Evolutionary conservation across 2,888 invertebrate species (phyloP).

Genomic region (Carabus problematicus): DNA sequence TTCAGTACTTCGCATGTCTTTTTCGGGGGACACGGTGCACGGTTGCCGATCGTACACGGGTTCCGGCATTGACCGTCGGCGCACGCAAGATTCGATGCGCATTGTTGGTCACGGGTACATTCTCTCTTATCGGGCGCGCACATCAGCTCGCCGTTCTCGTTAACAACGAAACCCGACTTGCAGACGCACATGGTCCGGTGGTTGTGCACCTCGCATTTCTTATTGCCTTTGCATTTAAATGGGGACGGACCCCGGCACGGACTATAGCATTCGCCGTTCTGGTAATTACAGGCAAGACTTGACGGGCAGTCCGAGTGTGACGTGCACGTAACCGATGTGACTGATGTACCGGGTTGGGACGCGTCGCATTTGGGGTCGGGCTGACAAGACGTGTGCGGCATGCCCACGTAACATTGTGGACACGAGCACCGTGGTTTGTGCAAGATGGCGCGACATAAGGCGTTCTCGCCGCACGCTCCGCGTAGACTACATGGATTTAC

Average conservation of each 20-base stretch:
- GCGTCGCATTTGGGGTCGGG: conserved; percentile 81
- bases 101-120: conserved; percentile 82
- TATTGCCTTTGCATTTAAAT: conserved; percentile 76
- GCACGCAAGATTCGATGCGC: conserved; percentile 86
- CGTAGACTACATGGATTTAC: conserved; percentile 89
- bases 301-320: conserved; percentile 76
- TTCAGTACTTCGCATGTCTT: conserved; percentile 89
- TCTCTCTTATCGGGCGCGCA: conserved; percentile 82
- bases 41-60: conserved; percentile 75
- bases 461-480: conserved; percentile 88
- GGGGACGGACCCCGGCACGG: conserved; percentile 75
- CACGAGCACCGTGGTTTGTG: conserved; percentile 89
- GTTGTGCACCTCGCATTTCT: conserved; percentile 86
- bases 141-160: conserved; percentile 84
- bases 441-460: conserved; percentile 83
- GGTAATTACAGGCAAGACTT: conserved; percentile 74
- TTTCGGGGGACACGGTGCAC: conserved; percentile 77
- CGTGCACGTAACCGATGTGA: conserved; percentile 65
- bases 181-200: conserved; percentile 89
- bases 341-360: conserved; percentile 65
- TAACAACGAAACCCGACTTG: conserved; percentile 86
- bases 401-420: conserved; percentile 85
- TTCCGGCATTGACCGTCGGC: conserved; percentile 84
- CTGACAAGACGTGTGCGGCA: conserved; percentile 79
- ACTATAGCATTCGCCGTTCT: conserved; percentile 77